Evolutionary conservation across 2,113 vertebrate genomes (phyloP).

Genomic region (Spea bombifrons): DNA sequence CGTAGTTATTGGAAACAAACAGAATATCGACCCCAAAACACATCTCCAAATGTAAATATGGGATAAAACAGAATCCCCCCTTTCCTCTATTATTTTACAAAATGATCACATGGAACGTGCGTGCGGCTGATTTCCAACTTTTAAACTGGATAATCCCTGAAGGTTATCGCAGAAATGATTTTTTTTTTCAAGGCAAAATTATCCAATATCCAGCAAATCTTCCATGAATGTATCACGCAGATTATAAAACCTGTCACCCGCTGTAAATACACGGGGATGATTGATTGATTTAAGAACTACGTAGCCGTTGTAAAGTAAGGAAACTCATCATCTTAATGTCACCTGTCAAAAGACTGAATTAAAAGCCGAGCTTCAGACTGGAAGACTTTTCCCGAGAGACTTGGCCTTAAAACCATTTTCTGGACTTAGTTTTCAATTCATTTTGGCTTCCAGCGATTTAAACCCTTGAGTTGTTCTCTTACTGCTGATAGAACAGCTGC

Average conservation of each 20-base stretch:
- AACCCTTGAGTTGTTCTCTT: too few species aligned
- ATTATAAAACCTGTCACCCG: background rate
- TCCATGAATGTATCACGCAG: background rate
- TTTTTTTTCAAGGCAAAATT: too few species aligned
- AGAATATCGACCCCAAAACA: too few species aligned
- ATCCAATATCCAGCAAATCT: background rate
- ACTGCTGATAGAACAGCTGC: background rate
- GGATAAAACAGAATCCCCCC: too few species aligned
- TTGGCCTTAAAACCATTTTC: background rate
- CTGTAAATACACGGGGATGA: background rate
- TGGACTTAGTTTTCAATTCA: background rate
- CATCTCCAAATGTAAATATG: too few species aligned
- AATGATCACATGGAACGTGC: too few species aligned
- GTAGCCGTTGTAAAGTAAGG: background rate
- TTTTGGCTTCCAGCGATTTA: background rate
- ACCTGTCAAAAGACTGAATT: slow-evolving; percentile 24
- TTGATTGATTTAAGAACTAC: background rate
- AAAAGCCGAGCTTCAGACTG: background rate
- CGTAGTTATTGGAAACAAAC: too few species aligned
- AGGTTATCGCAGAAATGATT: too few species aligned
- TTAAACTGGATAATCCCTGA: too few species aligned
- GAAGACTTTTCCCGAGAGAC: background rate
- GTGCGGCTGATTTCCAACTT: too few species aligned
- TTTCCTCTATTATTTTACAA: too few species aligned
- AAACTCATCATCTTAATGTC: slow-evolving; percentile 29